Percentiles rank a stretch among this genome's conserved stretches.
These are phyloP conservation scores for Epinephelus lanceolatus DNA, from an alignment of 2,113 vertebrate species.

Conservation along the genomic window DNA sequence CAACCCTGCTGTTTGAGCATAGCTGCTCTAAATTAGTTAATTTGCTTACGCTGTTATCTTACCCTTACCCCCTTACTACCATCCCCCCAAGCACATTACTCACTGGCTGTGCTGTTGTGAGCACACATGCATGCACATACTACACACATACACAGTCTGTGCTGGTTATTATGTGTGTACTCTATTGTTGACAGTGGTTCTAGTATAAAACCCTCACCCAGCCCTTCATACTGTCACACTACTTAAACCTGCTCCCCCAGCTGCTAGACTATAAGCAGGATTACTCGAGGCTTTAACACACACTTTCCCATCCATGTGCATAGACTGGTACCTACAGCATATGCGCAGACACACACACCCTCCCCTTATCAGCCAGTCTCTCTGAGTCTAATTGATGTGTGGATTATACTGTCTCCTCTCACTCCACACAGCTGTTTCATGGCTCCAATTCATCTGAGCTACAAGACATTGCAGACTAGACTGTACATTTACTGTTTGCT, in stretches of 20 bases:
- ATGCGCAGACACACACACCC: slow-evolving; percentile 31
- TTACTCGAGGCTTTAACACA: slow-evolving; percentile 61
- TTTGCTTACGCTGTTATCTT: slow-evolving; percentile 54
- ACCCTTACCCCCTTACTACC: slow-evolving; percentile 35
- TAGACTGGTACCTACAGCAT: slow-evolving; percentile 27
- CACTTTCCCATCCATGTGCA: slow-evolving; percentile 27
- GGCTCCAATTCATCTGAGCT: slow-evolving; percentile 38
- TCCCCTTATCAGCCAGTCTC: slow-evolving; percentile 45
- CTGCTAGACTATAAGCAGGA: slow-evolving; percentile 72
- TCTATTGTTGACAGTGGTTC: slow-evolving; percentile 45
- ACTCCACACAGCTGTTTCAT: slow-evolving; percentile 69
- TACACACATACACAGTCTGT: background rate
- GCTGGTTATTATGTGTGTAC: slow-evolving; percentile 19
- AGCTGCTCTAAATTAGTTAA: slow-evolving; percentile 51
- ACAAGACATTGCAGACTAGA: slow-evolving; percentile 25
- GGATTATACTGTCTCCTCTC: slow-evolving; percentile 74
- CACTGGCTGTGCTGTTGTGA: background rate
- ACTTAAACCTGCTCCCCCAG: slow-evolving; percentile 63
- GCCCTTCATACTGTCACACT: slow-evolving; percentile 52
- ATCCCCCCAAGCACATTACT: slow-evolving; percentile 39
- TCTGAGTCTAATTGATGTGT: slow-evolving; percentile 71
- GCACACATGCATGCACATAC: background rate
- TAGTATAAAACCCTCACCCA: slow-evolving; percentile 43
- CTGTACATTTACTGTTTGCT: slow-evolving; percentile 5
- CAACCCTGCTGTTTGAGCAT: slow-evolving; percentile 42